Conservation (phyloP, 1,140 invertebrate species). For the Eriocheir sinensis region DNA sequence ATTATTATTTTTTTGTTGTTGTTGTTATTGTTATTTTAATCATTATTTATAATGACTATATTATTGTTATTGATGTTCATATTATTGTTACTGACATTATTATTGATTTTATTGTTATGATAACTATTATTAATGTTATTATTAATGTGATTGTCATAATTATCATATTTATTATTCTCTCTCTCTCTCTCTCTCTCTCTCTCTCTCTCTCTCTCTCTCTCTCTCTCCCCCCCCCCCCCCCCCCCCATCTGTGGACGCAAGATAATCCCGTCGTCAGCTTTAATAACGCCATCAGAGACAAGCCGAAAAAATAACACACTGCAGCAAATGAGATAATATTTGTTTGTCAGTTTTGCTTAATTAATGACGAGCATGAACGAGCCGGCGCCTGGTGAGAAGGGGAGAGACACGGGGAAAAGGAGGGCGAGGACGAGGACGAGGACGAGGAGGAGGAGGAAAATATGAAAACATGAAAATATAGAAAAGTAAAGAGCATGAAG, state of each 20-base stretch:
- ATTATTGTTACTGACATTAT: too few relatives aligned
- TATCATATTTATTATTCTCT: background rate
- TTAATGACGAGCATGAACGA: background rate
- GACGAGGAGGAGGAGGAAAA: background rate
- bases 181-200: slow-evolving; percentile 1
- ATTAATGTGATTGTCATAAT: too few relatives aligned
- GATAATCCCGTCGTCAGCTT: background rate
- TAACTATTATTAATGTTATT: too few relatives aligned
- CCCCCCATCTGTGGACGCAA: background rate
- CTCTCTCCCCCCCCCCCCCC: background rate
- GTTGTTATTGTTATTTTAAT: too few relatives aligned
- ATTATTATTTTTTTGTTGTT: too few relatives aligned
- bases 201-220: background rate
- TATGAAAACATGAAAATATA: too few relatives aligned
- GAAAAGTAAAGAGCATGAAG: too few relatives aligned
- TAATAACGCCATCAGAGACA: background rate
- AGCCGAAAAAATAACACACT: slow-evolving; percentile 14
- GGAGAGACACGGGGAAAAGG: background rate
- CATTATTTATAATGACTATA: too few relatives aligned
- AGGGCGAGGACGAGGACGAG: background rate
- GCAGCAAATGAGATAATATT: slow-evolving; percentile 4
- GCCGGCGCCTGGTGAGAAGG: background rate
- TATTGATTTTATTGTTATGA: too few relatives aligned
- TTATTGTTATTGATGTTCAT: too few relatives aligned
- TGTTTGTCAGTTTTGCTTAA: slow-evolving; percentile 17